Conservation (phyloP, 1,140 invertebrate species). For the Hylaeus volcanicus region DNA sequence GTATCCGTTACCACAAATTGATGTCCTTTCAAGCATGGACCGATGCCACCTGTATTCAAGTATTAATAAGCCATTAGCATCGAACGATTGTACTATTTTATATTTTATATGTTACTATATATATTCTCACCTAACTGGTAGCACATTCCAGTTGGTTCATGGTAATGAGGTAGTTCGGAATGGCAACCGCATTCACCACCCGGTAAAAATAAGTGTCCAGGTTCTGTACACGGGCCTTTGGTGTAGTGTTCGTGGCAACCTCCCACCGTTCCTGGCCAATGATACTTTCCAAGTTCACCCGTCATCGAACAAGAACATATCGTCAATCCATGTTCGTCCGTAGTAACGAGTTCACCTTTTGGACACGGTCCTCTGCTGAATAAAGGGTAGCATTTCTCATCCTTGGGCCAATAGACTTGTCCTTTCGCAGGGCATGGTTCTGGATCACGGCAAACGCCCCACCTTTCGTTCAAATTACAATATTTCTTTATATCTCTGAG, state of each 20-base stretch:
- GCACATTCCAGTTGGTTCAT: slow-evolving; percentile 84
- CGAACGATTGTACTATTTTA: neutral
- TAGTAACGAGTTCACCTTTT: slow-evolving; percentile 84
- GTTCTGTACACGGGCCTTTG: slow-evolving; percentile 87
- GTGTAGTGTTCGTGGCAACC: slow-evolving; percentile 90
- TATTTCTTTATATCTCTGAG: neutral
- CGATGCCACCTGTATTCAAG: slow-evolving; percentile 81
- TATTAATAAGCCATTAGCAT: neutral
- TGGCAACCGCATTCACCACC: slow-evolving; percentile 87
- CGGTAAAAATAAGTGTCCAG: slow-evolving; percentile 88
- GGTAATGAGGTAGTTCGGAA: slow-evolving; percentile 85
- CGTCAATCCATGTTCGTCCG: slow-evolving; percentile 82
- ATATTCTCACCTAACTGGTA: slow-evolving; percentile 88
- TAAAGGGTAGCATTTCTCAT: slow-evolving; percentile 86
- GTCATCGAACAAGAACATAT: slow-evolving; percentile 82
- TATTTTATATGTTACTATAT: no score
- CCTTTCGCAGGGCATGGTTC: slow-evolving; percentile 82
- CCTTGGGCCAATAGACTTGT: slow-evolving; percentile 86
- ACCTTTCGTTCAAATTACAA: slow-evolving; percentile 76
- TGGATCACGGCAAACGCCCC: slow-evolving; percentile 86
- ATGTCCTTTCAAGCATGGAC: slow-evolving; percentile 87
- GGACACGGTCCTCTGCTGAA: slow-evolving; percentile 87
- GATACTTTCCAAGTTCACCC: slow-evolving; percentile 79
- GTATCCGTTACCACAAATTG: slow-evolving; percentile 81
- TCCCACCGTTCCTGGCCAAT: slow-evolving; percentile 80